Evolutionary conservation across 2,797 vertebrate genomes (phyloP).

Genomic region (Notolabrus celidotus): DNA sequence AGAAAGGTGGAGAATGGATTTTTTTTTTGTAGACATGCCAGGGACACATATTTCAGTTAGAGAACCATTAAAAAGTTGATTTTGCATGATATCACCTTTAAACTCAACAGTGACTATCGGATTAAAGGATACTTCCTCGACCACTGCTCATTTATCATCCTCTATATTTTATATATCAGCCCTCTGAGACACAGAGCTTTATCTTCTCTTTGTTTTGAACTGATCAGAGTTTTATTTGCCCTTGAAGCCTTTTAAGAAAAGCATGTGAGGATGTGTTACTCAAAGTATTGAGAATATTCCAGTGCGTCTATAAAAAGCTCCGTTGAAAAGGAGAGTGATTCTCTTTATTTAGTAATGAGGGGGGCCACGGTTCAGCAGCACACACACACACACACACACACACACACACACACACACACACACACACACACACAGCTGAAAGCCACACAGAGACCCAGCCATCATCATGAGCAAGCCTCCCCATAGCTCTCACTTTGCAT

Average conservation of each 20-base stretch:
- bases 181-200: neutral
- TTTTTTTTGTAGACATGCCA: no score
- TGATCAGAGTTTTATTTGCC: constrained; percentile 23
- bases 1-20: no score
- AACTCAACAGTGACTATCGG: no score
- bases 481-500: constrained; percentile 80
- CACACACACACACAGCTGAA: constrained; percentile 57
- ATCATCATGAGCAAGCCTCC: constrained; percentile 52
- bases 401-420: constrained; percentile 54
- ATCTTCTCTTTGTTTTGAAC: neutral
- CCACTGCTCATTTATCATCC: neutral
- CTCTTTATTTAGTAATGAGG: constrained; percentile 78
- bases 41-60: no score
- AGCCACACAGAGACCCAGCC: constrained; percentile 52
- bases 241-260: constrained; percentile 43
- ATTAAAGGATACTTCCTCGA: no score
- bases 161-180: neutral
- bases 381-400: constrained; percentile 63
- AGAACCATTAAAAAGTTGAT: no score
- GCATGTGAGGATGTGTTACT: constrained; percentile 7
- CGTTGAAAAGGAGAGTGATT: constrained; percentile 70
- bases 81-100: no score
- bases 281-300: constrained; percentile 62
- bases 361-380: constrained; percentile 68
- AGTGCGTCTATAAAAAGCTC: constrained; percentile 70